Conservation (phyloP, 2,797 vertebrate species). For the Diplodus sargus region DNA sequence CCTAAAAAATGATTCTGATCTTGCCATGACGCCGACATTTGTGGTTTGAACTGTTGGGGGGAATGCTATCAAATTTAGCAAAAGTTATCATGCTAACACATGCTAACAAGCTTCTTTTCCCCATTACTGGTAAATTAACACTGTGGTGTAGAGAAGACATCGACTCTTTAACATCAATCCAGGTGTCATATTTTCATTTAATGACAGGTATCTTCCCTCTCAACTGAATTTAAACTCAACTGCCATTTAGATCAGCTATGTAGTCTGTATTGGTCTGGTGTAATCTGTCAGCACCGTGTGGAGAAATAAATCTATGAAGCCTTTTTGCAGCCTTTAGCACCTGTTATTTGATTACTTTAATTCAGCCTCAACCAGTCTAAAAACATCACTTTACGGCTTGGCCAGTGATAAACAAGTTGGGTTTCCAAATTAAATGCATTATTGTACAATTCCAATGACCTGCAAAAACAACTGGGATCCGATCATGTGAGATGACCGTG, state of each 20-base stretch:
- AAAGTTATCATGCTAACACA: background rate
- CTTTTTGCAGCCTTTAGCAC: conserved; percentile 39
- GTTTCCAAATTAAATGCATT: conserved; percentile 48
- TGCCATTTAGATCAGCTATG: background rate
- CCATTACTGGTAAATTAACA: background rate
- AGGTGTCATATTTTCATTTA: background rate
- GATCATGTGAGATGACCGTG: conserved; percentile 54
- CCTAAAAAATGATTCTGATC: background rate
- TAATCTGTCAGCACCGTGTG: conserved; percentile 11
- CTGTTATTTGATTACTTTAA: conserved; percentile 47
- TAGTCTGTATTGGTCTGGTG: conserved; percentile 24
- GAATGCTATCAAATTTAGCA: background rate
- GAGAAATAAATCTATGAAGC: conserved; percentile 19
- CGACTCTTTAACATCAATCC: background rate
- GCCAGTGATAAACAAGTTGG: conserved; percentile 58
- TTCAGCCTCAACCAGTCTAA: conserved; percentile 51
- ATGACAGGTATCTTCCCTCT: background rate
- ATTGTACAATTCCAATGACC: conserved; percentile 58
- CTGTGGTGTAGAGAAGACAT: background rate
- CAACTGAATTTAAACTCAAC: conserved; percentile 2
- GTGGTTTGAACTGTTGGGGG: background rate
- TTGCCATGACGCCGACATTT: background rate
- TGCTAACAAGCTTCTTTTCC: background rate
- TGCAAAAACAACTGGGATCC: conserved; percentile 64
- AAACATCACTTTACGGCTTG: conserved; percentile 61